Evolutionary conservation across 2,797 vertebrate species (phyloP).

Genomic region (Rhincodon typus): DNA sequence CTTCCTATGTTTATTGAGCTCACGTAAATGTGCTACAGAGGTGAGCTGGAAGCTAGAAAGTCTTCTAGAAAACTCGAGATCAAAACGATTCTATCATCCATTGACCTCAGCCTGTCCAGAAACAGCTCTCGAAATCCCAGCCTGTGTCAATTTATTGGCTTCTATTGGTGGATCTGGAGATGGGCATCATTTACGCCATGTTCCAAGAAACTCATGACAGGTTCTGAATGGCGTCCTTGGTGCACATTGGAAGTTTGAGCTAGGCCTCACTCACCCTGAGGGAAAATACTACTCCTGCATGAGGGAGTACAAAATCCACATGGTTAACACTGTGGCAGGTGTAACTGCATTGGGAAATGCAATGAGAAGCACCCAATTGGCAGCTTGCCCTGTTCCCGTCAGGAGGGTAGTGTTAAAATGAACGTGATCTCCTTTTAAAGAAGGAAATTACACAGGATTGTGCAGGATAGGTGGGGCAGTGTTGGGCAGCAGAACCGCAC

Average conservation of each 20-base stretch:
- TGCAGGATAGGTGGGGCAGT: too few species aligned
- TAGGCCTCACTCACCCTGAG: neutral
- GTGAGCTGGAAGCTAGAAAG: neutral
- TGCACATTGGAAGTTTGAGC: neutral
- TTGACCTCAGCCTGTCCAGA: neutral
- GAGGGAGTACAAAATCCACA: neutral
- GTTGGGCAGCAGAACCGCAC: neutral
- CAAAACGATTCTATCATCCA: neutral
- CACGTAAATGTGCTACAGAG: neutral
- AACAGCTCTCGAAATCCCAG: neutral
- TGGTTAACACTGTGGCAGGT: neutral
- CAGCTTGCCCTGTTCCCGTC: neutral
- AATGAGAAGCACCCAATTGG: neutral
- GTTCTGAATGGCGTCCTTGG: neutral
- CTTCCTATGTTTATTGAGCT: neutral
- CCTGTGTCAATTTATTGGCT: neutral
- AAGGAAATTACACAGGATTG: too few species aligned
- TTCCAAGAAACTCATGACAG: neutral
- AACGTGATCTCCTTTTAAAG: neutral
- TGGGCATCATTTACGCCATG: neutral
- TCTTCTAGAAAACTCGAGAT: neutral
- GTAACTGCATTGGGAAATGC: neutral
- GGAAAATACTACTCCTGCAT: too few species aligned
- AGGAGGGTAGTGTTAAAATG: neutral
- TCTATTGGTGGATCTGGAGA: neutral